A percentile compares a stretch with the other conserved stretches of the same genome.
Conservation (phyloP, 2,113 vertebrate genomes). For the Blennius ocellaris region DNA sequence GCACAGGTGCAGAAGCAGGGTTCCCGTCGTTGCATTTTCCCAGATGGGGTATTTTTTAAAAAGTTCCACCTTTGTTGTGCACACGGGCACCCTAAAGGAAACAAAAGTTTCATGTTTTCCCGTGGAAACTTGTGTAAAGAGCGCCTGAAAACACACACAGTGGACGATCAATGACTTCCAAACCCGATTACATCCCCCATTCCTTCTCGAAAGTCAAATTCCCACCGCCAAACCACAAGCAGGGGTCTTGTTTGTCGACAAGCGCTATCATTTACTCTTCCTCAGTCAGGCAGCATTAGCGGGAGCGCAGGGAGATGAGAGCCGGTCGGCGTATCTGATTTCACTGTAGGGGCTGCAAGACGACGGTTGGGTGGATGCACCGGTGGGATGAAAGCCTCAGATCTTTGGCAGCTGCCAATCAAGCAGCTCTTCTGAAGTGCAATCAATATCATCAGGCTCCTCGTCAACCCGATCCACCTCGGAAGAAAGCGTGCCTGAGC, state of each 20-base stretch:
- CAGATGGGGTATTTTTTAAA: too few species aligned
- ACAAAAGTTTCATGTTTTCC: too few species aligned
- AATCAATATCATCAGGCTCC: constrained; percentile 69
- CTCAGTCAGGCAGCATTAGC: constrained; percentile 69
- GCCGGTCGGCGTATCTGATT: constrained; percentile 63
- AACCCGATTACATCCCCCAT: constrained; percentile 6
- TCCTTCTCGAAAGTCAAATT: constrained; percentile 2
- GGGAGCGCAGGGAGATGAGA: constrained; percentile 48
- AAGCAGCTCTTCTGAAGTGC: constrained; percentile 63
- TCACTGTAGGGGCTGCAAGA: constrained; percentile 52
- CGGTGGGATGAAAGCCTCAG: constrained; percentile 49
- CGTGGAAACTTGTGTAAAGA: too few species aligned
- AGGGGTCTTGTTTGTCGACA: constrained; percentile 61
- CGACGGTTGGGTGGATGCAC: constrained; percentile 42
- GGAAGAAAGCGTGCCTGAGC: constrained; percentile 54
- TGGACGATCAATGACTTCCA: neutral
- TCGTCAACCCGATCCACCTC: constrained; percentile 52
- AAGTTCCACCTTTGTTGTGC: too few species aligned
- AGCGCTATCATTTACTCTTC: constrained; percentile 56
- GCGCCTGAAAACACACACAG: too few species aligned
- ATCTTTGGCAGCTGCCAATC: constrained; percentile 77
- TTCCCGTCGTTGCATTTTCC: too few species aligned
- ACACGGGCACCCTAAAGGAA: too few species aligned
- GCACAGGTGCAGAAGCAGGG: too few species aligned
- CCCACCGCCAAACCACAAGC: constrained; percentile 55